These are phyloP conservation scores for Furcifer pardalis DNA, from an alignment of 2,797 vertebrate species.

Conservation along the genomic window DNA sequence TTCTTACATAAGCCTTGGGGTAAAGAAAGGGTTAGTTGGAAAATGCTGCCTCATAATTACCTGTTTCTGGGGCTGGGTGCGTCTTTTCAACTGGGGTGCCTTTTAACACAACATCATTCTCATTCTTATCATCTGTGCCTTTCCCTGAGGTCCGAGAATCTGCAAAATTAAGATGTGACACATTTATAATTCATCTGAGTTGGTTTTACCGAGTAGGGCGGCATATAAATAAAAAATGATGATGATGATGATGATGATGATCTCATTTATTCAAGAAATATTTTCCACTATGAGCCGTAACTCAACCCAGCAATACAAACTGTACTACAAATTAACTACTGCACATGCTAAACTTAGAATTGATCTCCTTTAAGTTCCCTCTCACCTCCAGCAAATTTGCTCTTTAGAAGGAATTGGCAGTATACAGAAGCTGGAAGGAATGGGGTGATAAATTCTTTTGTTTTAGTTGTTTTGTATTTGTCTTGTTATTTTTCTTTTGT, in stretches of 20 bases:
- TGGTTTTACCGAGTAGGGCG: no score
- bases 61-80: slow-evolving; percentile 88
- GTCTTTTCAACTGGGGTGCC: slow-evolving; percentile 72
- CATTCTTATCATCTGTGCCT: slow-evolving; percentile 72
- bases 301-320: neutral
- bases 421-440: neutral
- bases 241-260: neutral
- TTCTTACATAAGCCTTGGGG: neutral
- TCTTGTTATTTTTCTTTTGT: neutral
- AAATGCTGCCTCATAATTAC: slow-evolving; percentile 64
- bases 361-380: neutral
- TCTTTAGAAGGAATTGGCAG: slow-evolving; percentile 12
- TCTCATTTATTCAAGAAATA: slow-evolving; percentile 11
- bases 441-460: neutral
- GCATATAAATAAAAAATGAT: no score
- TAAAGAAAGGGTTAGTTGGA: neutral
- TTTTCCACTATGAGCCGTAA: neutral
- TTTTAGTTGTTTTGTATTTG: neutral
- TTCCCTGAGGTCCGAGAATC: slow-evolving; percentile 75
- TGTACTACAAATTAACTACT: accelerated
- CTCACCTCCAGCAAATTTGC: neutral
- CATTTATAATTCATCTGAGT: neutral
- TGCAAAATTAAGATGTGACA: slow-evolving; percentile 61
- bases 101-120: slow-evolving; percentile 77
- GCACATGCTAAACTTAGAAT: neutral